These are phyloP conservation scores for Drosophila pruinosa DNA, from an alignment of 1,140 invertebrate genomes.

Conservation along the genomic window DNA sequence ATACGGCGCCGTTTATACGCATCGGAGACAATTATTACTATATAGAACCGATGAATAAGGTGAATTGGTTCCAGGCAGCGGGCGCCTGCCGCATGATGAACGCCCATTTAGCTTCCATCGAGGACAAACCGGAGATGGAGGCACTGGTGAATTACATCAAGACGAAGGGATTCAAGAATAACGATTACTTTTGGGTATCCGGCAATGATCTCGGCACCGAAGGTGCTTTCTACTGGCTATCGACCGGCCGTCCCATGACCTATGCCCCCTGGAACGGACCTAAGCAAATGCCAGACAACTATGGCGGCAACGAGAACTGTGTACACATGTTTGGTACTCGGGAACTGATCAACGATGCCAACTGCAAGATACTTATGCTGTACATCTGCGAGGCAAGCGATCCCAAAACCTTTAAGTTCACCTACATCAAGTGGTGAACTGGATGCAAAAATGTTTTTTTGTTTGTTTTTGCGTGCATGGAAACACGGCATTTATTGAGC, in stretches of 20 bases:
- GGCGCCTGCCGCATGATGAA: conserved; percentile 71
- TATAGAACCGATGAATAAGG: conserved; percentile 64
- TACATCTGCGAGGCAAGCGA: conserved; percentile 66
- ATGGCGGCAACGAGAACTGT: conserved; percentile 70
- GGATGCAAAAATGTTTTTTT: conserved; percentile 27
- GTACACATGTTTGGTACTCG: conserved; percentile 69
- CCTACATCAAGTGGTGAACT: conserved; percentile 66
- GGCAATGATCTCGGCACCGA: conserved; percentile 69
- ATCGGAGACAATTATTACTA: conserved; percentile 71
- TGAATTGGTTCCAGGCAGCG: conserved; percentile 69
- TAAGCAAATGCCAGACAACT: conserved; percentile 73
- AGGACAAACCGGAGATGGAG: conserved; percentile 68
- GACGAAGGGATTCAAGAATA: conserved; percentile 62
- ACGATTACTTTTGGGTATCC: conserved; percentile 69
- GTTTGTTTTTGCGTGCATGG: conserved; percentile 55
- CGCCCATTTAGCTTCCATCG: conserved; percentile 64
- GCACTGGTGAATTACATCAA: conserved; percentile 61
- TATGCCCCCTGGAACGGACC: conserved; percentile 62
- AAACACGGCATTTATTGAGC: conserved; percentile 41
- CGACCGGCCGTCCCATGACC: conserved; percentile 60
- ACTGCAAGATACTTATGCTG: conserved; percentile 69
- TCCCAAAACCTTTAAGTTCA: conserved; percentile 70
- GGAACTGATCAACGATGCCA: conserved; percentile 69
- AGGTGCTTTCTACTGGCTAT: conserved; percentile 67
- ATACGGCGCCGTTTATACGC: conserved; percentile 60